Conservation (phyloP, 2,113 vertebrate genomes). For the Istiophorus platypterus region DNA sequence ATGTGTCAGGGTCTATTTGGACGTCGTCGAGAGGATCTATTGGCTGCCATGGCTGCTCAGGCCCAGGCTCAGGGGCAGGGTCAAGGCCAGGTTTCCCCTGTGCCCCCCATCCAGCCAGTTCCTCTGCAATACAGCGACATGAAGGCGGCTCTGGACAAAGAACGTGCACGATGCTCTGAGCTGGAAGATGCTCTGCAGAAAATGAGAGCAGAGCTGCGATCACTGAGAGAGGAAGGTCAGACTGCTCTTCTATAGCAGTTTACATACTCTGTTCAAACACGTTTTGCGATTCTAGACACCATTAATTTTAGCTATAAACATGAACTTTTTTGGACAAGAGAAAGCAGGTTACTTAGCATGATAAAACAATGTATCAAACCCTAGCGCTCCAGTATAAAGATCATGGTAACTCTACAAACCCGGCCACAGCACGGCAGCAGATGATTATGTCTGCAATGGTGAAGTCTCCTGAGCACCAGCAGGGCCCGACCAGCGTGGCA, state of each 20-base stretch:
- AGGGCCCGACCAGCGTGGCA: conserved; percentile 89
- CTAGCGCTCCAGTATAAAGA: conserved; percentile 96
- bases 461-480: conserved; percentile 97
- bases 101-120: conserved; percentile 84
- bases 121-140: conserved; percentile 98
- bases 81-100: conserved; percentile 84
- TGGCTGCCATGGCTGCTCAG: conserved; percentile 88
- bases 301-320: neutral
- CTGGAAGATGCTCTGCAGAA: conserved; percentile 98
- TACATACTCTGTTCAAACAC: neutral
- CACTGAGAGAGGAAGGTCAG: conserved; percentile 95
- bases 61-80: conserved; percentile 85
- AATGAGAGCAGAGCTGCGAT: conserved; percentile 94
- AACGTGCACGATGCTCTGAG: conserved; percentile 94
- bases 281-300: neutral
- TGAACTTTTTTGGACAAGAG: neutral
- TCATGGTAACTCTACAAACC: conserved; percentile 88
- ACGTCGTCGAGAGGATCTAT: conserved; percentile 95
- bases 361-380: conserved; percentile 1
- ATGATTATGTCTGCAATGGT: conserved; percentile 97
- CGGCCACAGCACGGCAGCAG: conserved; percentile 93
- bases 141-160: conserved; percentile 97
- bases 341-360: neutral
- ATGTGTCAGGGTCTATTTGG: conserved; percentile 95
- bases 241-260: neutral